Percentiles rank a stretch among this genome's conserved stretches.
These are phyloP conservation scores for Eucera pruinosa DNA, from an alignment of 2,888 invertebrate genomes.

Conservation along the genomic window DNA sequence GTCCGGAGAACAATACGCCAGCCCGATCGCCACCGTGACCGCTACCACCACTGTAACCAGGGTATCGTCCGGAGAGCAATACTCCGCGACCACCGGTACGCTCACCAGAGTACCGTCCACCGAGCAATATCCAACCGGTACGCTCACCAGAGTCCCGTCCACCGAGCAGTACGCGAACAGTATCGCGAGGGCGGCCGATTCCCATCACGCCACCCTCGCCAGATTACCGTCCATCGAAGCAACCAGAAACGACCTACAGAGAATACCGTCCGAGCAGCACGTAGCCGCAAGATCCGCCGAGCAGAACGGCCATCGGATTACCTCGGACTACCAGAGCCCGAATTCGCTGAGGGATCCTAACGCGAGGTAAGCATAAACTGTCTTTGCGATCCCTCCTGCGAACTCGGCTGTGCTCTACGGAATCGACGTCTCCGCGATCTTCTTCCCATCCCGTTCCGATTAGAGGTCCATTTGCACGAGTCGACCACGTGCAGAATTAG, in stretches of 20 bases:
- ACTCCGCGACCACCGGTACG: slow-evolving; percentile 22
- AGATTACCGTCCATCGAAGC: slow-evolving; percentile 74
- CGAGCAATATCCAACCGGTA: slow-evolving; percentile 61
- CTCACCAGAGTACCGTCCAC: slow-evolving; percentile 66
- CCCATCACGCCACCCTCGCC: slow-evolving; percentile 60
- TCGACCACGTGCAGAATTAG: too few species aligned
- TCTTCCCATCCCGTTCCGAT: background rate
- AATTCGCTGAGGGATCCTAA: slow-evolving; percentile 79
- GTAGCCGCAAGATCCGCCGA: slow-evolving; percentile 67
- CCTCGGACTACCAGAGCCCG: slow-evolving; percentile 82
- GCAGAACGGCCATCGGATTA: slow-evolving; percentile 74
- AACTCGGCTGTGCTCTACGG: slow-evolving; percentile 10
- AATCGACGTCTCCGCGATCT: too few species aligned
- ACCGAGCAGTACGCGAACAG: slow-evolving; percentile 60
- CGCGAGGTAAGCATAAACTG: slow-evolving; percentile 83
- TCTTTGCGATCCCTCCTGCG: slow-evolving; percentile 63
- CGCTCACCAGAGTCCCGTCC: slow-evolving; percentile 66
- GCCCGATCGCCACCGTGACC: slow-evolving; percentile 12
- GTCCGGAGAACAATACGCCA: slow-evolving; percentile 73
- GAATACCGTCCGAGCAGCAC: slow-evolving; percentile 83
- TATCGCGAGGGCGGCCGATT: slow-evolving; percentile 52
- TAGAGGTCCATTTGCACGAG: too few species aligned
- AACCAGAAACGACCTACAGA: slow-evolving; percentile 75
- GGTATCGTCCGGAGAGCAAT: slow-evolving; percentile 78
- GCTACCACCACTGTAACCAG: slow-evolving; percentile 44